Evolutionary conservation across 1,140 invertebrate genomes (phyloP).

Genomic region (Potamilus streckersoni): DNA sequence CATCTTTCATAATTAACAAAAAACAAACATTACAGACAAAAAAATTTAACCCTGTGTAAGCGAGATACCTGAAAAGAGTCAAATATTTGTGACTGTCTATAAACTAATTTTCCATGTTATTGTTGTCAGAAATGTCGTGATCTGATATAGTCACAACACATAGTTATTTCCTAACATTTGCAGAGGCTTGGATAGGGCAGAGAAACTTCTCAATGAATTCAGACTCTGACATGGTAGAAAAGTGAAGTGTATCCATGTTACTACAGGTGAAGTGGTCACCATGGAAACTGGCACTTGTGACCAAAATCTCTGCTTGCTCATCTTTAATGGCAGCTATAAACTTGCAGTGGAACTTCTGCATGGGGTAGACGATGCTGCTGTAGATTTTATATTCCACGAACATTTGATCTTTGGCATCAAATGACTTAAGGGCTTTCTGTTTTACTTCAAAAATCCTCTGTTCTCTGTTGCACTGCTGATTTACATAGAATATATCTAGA

Average conservation of each 20-base stretch:
- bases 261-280: slow-evolving; percentile 43
- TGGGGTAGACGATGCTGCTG: slow-evolving; percentile 48
- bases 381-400: slow-evolving; percentile 58
- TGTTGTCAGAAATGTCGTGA: no score
- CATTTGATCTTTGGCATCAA: slow-evolving; percentile 42
- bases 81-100: no score
- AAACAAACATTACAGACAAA: no score
- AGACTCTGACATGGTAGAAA: slow-evolving; percentile 43
- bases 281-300: slow-evolving; percentile 53
- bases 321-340: slow-evolving; percentile 50
- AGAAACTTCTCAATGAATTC: slow-evolving; percentile 46
- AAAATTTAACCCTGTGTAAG: no score
- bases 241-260: slow-evolving; percentile 40
- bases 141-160: not conserved
- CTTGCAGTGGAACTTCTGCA: slow-evolving; percentile 41
- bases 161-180: slow-evolving; percentile 1
- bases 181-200: slow-evolving; percentile 32
- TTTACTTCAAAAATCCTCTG: slow-evolving; percentile 44
- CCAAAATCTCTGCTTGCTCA: slow-evolving; percentile 40
- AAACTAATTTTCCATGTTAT: no score
- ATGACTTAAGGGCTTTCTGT: slow-evolving; percentile 35
- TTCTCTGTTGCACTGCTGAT: slow-evolving; percentile 34
- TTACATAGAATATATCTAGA: slow-evolving; percentile 49
- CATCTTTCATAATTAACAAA: no score
- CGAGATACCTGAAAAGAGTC: no score